Base-by-base conservation (phyloP, 2,113 vertebrate species). In the Myodes glareolus region DNA sequence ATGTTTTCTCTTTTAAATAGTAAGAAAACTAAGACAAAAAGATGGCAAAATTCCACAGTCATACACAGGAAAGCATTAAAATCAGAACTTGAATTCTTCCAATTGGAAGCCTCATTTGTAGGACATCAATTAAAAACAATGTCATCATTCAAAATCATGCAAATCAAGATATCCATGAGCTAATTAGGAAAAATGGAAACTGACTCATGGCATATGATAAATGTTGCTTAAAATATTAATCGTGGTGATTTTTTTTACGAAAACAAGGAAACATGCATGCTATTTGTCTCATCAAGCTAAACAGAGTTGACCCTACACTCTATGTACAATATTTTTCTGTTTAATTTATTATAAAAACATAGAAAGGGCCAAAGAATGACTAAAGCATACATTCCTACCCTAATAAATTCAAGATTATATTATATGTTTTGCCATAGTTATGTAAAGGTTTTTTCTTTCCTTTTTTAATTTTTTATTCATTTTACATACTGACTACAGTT, bases 151-250 rank as follows among this genome's bases (percentile, higher is more conserved):
- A 78, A 89, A 94, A 96, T 92, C 93, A 90, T 81, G 70, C 70
- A 92, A 96, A 96, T 94, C 36, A 92, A 81, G 36, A 65, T 12
- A 63, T 80, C 17, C 33, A 27, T 39, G 58, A 90, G 80, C 73
- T 87, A 95, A 91, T 93, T 94, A 82, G 77, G 82, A 94, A 81
- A 93, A 80, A 7, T 63, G 91, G 67, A 31, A 94, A 87, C 25
- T 93, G 70, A 14, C 72, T 80, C 36, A 67, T 61, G n/a, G 13
- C 50, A 84, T 90, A 63, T 68, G 16, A 94, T 63, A 90, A 92
- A 58, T 1, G 21, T 13, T 23, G 42, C 36, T 75, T 61, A 92
- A 92, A 73, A 90, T 94, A 82, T 96, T 97, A 80, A 95, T 80
- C 36, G 10, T n/a, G 52, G 17, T 65, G 13, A 72, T 85, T 86